Conservation (phyloP, 1,140 invertebrate genomes). For the Papilio polytes region DNA sequence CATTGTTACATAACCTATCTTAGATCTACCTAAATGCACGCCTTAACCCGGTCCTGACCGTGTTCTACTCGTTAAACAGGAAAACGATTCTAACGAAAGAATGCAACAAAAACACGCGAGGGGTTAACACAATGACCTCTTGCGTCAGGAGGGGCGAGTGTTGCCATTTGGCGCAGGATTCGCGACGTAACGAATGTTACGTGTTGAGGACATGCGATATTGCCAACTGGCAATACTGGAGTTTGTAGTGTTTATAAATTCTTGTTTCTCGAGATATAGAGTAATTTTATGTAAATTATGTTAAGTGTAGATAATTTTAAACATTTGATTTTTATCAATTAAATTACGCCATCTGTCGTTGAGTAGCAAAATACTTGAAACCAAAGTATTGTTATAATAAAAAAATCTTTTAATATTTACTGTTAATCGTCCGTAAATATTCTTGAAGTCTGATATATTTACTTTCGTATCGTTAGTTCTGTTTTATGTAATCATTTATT, state of each 20-base stretch:
- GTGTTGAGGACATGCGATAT: constrained; percentile 9
- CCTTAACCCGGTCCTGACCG: constrained; percentile 14
- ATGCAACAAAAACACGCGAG: constrained; percentile 41
- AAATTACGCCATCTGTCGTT: neutral
- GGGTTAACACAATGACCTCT: constrained; percentile 39
- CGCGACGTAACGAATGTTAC: constrained; percentile 10
- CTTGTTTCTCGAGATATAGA: neutral
- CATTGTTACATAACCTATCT: neutral
- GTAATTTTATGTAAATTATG: neutral
- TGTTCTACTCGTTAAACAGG: constrained; percentile 36
- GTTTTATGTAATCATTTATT: constrained; percentile 32
- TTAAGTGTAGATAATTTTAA: neutral
- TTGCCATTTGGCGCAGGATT: constrained; percentile 29
- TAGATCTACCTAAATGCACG: constrained; percentile 11
- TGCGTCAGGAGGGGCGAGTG: constrained; percentile 78
- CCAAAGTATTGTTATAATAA: neutral
- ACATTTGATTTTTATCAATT: neutral
- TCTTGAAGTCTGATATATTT: neutral
- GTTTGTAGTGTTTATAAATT: neutral
- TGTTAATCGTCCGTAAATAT: too few relatives aligned
- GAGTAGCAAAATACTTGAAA: neutral
- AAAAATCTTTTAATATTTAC: neutral
- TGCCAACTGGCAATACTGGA: neutral
- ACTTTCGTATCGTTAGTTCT: neutral
- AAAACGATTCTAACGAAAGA: constrained; percentile 26